Percentiles rank a stretch among this genome's conserved stretches.
Evolutionary conservation across 2,888 invertebrate species (phyloP).

Genomic region (Petrolisthes manimaculis): DNA sequence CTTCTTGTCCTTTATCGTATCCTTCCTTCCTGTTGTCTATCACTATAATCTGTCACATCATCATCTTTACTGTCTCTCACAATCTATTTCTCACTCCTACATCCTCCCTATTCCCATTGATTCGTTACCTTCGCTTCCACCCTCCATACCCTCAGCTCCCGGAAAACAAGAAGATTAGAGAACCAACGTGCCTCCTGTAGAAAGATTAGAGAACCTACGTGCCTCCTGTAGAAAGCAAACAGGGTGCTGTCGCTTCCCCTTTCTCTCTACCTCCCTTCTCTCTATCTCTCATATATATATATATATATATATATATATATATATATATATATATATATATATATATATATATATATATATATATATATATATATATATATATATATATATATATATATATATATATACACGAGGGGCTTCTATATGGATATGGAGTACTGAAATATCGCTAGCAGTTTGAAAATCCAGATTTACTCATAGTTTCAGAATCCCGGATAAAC

Average conservation of each 20-base stretch:
- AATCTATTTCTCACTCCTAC: background rate
- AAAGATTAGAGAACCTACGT: background rate
- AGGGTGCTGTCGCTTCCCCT: background rate
- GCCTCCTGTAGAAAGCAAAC: background rate
- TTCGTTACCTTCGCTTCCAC: background rate
- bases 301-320: background rate
- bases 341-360: background rate
- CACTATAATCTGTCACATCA: too few species aligned
- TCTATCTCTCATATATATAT: background rate
- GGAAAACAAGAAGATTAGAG: background rate
- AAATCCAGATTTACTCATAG: too few species aligned
- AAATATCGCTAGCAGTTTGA: too few species aligned
- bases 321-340: conserved; percentile 1
- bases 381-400: background rate
- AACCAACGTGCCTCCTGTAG: background rate
- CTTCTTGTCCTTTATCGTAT: too few species aligned
- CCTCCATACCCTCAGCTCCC: background rate
- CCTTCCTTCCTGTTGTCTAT: too few species aligned
- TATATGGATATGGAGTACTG: too few species aligned
- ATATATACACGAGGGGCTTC: too few species aligned
- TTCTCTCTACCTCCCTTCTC: background rate
- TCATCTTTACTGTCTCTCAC: too few species aligned
- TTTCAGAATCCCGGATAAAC: too few species aligned
- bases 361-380: conserved; percentile 1
- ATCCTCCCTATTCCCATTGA: background rate